These are phyloP conservation scores for Lepidothrix coronata DNA, from an alignment of 2,113 vertebrate species.

Conservation along the genomic window DNA sequence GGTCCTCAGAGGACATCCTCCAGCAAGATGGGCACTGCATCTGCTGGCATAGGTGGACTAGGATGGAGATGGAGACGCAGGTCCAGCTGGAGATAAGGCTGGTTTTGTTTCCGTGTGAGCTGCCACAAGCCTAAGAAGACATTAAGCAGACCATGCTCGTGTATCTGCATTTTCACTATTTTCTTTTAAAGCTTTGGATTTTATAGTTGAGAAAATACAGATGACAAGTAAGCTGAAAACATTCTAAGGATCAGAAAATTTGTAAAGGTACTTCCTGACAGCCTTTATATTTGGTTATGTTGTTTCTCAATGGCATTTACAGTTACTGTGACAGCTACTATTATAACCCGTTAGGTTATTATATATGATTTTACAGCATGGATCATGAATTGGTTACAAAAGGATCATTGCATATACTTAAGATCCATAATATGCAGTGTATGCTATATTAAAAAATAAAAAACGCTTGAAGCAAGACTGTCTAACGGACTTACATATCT, in stretches of 20 bases:
- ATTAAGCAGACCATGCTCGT: not conserved
- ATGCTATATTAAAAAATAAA: not conserved
- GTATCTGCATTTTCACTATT: not conserved
- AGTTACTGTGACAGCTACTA: not conserved
- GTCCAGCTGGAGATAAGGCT: not conserved
- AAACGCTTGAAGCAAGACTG: not conserved
- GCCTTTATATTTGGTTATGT: not conserved
- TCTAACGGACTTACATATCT: not conserved
- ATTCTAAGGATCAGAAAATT: not conserved
- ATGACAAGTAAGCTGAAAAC: not conserved
- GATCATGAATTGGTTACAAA: not conserved
- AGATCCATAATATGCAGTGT: not conserved
- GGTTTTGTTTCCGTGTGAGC: not conserved
- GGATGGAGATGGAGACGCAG: not conserved
- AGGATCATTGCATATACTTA: not conserved
- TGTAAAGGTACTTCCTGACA: not conserved
- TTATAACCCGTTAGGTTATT: not conserved
- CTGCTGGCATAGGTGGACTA: not conserved
- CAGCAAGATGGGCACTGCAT: not conserved
- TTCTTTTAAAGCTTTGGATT: not conserved
- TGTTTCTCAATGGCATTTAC: not conserved
- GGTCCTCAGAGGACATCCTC: not conserved
- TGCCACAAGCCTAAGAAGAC: not conserved
- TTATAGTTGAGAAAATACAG: not conserved
- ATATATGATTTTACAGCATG: not conserved